Percentiles rank a stretch among this genome's conserved stretches.
phyloP scores from a whole-genome alignment of 2,888 invertebrate genomes.

The Ischnura elegans region DNA sequence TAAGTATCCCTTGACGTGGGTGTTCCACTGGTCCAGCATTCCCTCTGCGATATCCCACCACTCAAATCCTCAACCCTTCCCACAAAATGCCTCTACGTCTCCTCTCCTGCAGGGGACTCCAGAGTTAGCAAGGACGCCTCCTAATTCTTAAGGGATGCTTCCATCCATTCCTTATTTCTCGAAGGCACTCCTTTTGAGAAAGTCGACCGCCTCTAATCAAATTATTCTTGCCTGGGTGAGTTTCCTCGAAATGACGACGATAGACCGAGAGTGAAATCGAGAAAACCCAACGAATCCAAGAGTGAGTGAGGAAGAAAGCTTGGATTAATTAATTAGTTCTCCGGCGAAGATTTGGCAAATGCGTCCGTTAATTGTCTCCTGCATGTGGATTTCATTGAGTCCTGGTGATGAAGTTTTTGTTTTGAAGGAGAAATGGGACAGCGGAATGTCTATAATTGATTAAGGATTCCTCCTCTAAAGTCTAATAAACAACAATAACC shows the following conservation, averaged over 20 bases:
- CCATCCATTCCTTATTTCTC: background rate
- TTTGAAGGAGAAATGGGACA: too few relatives aligned
- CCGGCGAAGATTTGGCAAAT: background rate
- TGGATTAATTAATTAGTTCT: background rate
- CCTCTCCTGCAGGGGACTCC: background rate
- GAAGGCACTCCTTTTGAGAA: background rate
- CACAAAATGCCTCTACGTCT: background rate
- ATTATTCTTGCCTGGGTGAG: background rate
- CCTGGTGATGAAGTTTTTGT: too few relatives aligned
- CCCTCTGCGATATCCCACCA: background rate
- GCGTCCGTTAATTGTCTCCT: background rate
- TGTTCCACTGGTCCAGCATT: background rate
- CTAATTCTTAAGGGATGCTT: background rate
- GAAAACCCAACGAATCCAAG: background rate
- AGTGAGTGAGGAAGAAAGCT: background rate
- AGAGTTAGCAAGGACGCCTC: background rate
- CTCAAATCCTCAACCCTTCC: background rate
- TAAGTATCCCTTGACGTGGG: background rate
- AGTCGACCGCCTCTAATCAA: background rate
- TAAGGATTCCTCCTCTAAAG: too few relatives aligned
- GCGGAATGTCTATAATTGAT: too few relatives aligned
- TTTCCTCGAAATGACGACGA: background rate
- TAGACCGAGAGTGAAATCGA: background rate
- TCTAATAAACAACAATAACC: too few relatives aligned
- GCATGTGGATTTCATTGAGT: background rate